Evolutionary conservation across 2,113 vertebrate genomes (phyloP), one percentile per base, ranked within the genome.

Genomic region (Erinaceus europaeus): DNA sequence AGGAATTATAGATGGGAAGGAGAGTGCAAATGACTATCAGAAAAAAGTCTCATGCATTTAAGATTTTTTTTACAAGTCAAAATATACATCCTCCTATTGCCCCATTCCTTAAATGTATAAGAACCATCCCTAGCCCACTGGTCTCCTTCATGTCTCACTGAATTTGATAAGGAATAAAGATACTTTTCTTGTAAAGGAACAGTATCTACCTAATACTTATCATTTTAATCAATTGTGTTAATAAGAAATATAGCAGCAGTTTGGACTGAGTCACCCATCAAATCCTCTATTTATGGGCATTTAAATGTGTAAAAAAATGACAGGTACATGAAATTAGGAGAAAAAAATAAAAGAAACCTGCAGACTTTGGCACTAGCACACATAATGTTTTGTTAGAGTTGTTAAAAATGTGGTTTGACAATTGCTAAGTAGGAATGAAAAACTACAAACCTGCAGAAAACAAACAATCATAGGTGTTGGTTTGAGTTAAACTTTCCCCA

Each of bases 351-450:
- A 91, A 44, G 77, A n/a, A 89, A 85, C 69, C 94, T 93, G 88
- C 94, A 94, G 90, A 92, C 93, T 96, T 95, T 94, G 95, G 93
- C 93, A 93, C 92, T 67, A 80, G 85, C 84, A 87, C 94, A 90
- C 62, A 12, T 77, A 73, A 89, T 34, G 73, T 82, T 92, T 92
- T 77, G 44, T 86, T 71, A 64, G 88, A 84, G 65, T 90, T 64
- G 75, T 79, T 82, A 88, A 59, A 83, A 67, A 73, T 57, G 86
- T 83, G 1, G 78, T 87, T 48, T 90, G 79, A 48, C 53, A 77
- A 87, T 88, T 17, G 36, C 69, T 69, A 72, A 87, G 87, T 69
- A 83, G 2, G 34, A 79, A 89, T 77, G 91, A 32, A 61, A 89
- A 76, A 86, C 72, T 72, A 74, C 65, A 94, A 80, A 90, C 84